Evolutionary conservation across 2,888 invertebrate species (phyloP).

Genomic region (Campoplex capitator): DNA sequence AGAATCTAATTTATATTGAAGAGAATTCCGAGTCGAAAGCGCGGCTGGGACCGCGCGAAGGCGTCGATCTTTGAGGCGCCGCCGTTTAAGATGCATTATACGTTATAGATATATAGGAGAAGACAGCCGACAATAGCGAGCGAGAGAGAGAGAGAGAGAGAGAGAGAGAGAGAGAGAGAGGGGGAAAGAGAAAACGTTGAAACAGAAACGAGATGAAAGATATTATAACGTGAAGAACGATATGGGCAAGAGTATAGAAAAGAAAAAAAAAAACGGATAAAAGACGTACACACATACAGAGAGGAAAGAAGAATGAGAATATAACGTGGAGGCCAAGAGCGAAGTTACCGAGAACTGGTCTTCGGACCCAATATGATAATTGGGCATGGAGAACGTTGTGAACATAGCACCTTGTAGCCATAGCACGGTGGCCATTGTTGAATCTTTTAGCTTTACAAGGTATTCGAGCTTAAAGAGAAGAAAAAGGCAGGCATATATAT

Average conservation of each 20-base stretch:
- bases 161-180: conserved; percentile 45
- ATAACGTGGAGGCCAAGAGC: conserved; percentile 45
- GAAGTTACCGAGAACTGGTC: conserved; percentile 75
- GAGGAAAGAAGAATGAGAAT: conserved; percentile 43
- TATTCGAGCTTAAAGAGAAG: conserved; percentile 1
- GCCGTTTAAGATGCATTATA: conserved; percentile 84
- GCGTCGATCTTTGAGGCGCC: conserved; percentile 85
- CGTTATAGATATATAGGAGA: conserved; percentile 71
- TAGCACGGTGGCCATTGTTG: conserved; percentile 74
- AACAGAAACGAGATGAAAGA: conserved; percentile 47
- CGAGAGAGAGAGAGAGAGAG: conserved; percentile 31
- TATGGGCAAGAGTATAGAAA: conserved; percentile 65
- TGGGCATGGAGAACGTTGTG: conserved; percentile 79
- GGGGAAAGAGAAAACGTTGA: conserved; percentile 37
- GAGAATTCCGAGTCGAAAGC: conserved; percentile 80
- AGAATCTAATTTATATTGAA: conserved; percentile 83
- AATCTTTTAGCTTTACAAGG: conserved; percentile 65
- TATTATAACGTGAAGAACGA: conserved; percentile 57
- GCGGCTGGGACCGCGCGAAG: conserved; percentile 76
- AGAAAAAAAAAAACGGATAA: conserved; percentile 3
- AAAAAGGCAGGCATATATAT: background rate
- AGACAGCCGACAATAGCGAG: conserved; percentile 80
- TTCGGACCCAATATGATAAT: conserved; percentile 81
- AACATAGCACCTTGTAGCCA: conserved; percentile 79
- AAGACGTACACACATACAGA: background rate